Evolutionary conservation across 1,140 invertebrate species (phyloP).

Genomic region (Orius laevigatus): DNA sequence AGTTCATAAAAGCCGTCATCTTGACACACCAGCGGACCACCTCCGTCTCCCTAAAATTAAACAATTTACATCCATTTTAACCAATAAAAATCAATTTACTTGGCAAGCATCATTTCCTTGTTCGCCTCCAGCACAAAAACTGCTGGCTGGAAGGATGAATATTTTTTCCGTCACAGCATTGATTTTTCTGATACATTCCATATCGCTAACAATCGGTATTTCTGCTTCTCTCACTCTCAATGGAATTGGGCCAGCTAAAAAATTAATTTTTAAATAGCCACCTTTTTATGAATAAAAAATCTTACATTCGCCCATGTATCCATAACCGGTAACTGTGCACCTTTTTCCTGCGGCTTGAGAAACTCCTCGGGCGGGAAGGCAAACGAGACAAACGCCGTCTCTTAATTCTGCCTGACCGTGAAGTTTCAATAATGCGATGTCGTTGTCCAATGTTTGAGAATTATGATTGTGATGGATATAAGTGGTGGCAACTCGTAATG

Average conservation of each 20-base stretch:
- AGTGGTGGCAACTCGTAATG: slow-evolving; percentile 71
- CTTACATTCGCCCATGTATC: slow-evolving; percentile 83
- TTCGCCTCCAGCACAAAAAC: slow-evolving; percentile 85
- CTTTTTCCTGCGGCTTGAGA: slow-evolving; percentile 71
- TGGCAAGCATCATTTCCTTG: slow-evolving; percentile 85
- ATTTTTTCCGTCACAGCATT: slow-evolving; percentile 88
- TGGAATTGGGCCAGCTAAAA: slow-evolving; percentile 74
- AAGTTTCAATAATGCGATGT: slow-evolving; percentile 84
- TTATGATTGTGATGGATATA: slow-evolving; percentile 96
- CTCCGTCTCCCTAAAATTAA: slow-evolving; percentile 63
- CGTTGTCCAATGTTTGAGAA: slow-evolving; percentile 87
- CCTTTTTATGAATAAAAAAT: slow-evolving; percentile 5
- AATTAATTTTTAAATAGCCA: slow-evolving; percentile 14
- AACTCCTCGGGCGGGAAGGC: slow-evolving; percentile 70
- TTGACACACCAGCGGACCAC: slow-evolving; percentile 78
- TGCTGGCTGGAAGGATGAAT: slow-evolving; percentile 78
- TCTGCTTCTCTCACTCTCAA: slow-evolving; percentile 73
- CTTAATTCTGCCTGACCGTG: slow-evolving; percentile 77
- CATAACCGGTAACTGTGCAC: slow-evolving; percentile 85
- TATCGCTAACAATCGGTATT: slow-evolving; percentile 83
- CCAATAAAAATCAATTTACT: slow-evolving; percentile 31
- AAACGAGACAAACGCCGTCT: slow-evolving; percentile 69
- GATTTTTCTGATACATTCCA: slow-evolving; percentile 79
- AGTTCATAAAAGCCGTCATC: slow-evolving; percentile 85
- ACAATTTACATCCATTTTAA: background rate